phyloP scores from a whole-genome alignment of 2,888 invertebrate species.

The Mesorhabditis sp. region DNA sequence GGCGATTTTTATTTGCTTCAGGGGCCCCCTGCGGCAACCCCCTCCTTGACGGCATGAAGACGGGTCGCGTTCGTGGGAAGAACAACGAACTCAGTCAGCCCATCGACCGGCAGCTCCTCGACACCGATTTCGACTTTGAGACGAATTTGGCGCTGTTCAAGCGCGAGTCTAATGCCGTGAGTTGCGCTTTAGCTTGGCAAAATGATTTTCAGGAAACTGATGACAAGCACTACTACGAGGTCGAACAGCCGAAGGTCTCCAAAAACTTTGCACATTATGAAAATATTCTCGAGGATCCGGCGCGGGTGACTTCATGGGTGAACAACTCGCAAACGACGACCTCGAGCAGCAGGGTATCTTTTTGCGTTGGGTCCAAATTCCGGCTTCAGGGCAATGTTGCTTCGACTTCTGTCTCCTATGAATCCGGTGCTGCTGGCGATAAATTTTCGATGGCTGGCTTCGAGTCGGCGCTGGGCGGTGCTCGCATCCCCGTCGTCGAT shows the following conservation, averaged over 20 bases:
- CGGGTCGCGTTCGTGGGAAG: conserved; percentile 13
- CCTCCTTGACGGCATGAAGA: conserved; percentile 33
- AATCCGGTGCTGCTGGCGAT: background rate
- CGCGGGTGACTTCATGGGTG: conserved; percentile 47
- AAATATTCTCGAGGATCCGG: conserved; percentile 47
- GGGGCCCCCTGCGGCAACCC: conserved; percentile 41
- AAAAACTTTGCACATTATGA: conserved; percentile 52
- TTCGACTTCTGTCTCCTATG: background rate
- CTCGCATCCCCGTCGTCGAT: background rate
- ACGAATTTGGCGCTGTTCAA: conserved; percentile 45
- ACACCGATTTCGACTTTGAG: conserved; percentile 50
- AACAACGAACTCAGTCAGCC: conserved; percentile 31
- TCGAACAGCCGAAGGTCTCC: conserved; percentile 37
- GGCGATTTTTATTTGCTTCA: conserved; percentile 7
- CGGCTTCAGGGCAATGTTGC: too few relatives aligned
- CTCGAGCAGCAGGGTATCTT: too few relatives aligned
- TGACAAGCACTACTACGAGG: conserved; percentile 32
- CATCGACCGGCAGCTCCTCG: conserved; percentile 39
- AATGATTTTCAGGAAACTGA: conserved; percentile 23
- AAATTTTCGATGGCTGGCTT: background rate
- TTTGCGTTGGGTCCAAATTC: too few relatives aligned
- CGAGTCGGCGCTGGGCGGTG: background rate
- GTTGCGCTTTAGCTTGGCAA: background rate
- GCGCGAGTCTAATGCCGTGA: conserved; percentile 20
- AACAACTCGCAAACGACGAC: conserved; percentile 3